These are phyloP conservation scores for Arrhamphus sclerolepis DNA, from an alignment of 2,797 vertebrate genomes.

Conservation along the genomic window DNA sequence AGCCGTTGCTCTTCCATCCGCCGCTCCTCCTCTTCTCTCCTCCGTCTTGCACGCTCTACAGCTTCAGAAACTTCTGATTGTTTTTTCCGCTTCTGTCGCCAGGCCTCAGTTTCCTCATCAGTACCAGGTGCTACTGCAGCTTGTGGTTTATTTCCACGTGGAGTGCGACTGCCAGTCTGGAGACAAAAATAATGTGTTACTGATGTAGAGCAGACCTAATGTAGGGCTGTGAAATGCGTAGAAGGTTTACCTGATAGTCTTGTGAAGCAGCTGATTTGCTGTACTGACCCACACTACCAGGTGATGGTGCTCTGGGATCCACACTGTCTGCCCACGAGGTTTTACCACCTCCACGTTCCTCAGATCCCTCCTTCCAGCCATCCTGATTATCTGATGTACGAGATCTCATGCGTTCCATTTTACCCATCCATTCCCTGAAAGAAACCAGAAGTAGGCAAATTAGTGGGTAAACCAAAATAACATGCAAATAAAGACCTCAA, in stretches of 20 bases:
- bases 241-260: conserved; percentile 85
- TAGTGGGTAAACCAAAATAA: not conserved
- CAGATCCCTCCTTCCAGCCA: conserved; percentile 83
- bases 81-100: conserved; percentile 95
- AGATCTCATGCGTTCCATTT: conserved; percentile 81
- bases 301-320: conserved; percentile 81
- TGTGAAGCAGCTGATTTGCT: conserved; percentile 79
- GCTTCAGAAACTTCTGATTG: conserved; percentile 92
- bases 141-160: conserved; percentile 71
- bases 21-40: conserved; percentile 94
- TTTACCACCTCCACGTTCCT: conserved; percentile 81
- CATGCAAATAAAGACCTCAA: not conserved
- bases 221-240: not conserved
- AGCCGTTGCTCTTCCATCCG: conserved; percentile 97
- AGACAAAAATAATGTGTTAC: conserved; percentile 1
- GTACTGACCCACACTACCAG: conserved; percentile 76
- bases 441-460: not conserved
- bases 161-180: conserved; percentile 64
- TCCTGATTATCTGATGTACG: conserved; percentile 83
- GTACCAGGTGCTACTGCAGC: conserved; percentile 74
- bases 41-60: conserved; percentile 92
- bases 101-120: conserved; percentile 92
- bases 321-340: conserved; percentile 66
- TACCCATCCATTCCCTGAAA: conserved; percentile 86
- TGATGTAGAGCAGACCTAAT: not conserved